These are phyloP conservation scores for Lutraria lutraria DNA, from an alignment of 2,888 invertebrate genomes.

Conservation along the genomic window DNA sequence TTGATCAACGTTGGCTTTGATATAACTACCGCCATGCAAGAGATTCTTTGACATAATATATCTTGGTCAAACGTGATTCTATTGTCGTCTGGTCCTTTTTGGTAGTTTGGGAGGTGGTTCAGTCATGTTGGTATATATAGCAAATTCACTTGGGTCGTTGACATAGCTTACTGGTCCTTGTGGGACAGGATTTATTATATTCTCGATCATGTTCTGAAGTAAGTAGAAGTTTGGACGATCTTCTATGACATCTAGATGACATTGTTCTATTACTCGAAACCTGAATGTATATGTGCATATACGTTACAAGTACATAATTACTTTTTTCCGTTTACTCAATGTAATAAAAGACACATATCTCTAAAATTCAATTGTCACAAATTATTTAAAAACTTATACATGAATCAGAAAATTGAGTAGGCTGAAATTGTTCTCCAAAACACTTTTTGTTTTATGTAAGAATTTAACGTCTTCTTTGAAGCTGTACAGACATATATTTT, in stretches of 20 bases:
- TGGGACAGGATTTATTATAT: constrained; percentile 36
- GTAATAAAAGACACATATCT: not conserved
- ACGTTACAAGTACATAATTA: not conserved
- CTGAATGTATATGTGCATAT: no score
- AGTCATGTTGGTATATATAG: constrained; percentile 13
- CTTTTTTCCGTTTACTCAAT: not conserved
- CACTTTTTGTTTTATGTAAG: not conserved
- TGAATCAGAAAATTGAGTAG: not conserved
- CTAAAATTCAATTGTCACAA: not conserved
- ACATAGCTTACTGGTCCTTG: not conserved
- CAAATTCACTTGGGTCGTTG: constrained; percentile 19
- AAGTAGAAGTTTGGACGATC: constrained; percentile 56
- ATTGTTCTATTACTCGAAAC: constrained; percentile 50
- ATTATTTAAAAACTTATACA: not conserved
- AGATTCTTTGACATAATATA: no score
- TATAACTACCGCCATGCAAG: no score
- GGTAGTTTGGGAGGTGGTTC: constrained; percentile 20
- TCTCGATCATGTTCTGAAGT: constrained; percentile 39
- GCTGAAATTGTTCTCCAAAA: not conserved
- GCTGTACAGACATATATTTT: no score
- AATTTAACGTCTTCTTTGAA: not conserved
- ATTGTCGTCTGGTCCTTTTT: not conserved
- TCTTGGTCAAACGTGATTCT: no score
- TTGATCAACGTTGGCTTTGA: no score
- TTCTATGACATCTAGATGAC: constrained; percentile 32